Evolutionary conservation across 2,113 vertebrate species (phyloP), one percentile per base, ranked within the genome.

Genomic region (Balaeniceps rex): DNA sequence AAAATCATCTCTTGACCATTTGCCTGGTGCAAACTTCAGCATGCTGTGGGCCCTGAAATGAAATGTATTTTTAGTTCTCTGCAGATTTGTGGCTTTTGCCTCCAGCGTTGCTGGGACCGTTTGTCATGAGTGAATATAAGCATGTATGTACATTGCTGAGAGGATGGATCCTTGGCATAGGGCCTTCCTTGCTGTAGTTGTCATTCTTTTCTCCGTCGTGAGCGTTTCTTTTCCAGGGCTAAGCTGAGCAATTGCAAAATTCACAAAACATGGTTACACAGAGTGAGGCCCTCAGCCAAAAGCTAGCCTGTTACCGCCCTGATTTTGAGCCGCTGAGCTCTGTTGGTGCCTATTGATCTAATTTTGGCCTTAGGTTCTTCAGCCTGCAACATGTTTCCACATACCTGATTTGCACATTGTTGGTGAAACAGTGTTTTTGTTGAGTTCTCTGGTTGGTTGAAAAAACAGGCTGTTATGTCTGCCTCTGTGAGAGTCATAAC

Each of bases 401-500:
- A 0, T 69, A 61, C 4, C 14, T 3, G 16, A 26, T 65, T 74
- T 61, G 52, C 31, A 25, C 14, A 1, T 38, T 69, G 52, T 51
- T 75, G 54, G 52, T 0, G 3, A 72, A 92, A 69, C 44, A 14
- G 60, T 19, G 21, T 5, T 92, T 61, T 70, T 71, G 46, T 74
- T 25, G 31, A 57, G 36, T 74, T 91, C 70, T 63, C 47, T 40
- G 14, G 75, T 74, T 26, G 38, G 34, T 15, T 80, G n/a, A 61
- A 66, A 80, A 58, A 75, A 13, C 9, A 11, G 44, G 52, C 55
- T 89, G 47, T 63, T 33, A 16, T n/a, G 34, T 44, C 28, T 81
- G 31, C 29, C 31, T 81, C 44, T 0, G 0, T 1, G 10, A 49
- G 33, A 74, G 55, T 52, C 10, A 0, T 26, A 5, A 22, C 5